Evolutionary conservation across 2,113 vertebrate genomes (phyloP).

Genomic region (Crocuta crocuta): DNA sequence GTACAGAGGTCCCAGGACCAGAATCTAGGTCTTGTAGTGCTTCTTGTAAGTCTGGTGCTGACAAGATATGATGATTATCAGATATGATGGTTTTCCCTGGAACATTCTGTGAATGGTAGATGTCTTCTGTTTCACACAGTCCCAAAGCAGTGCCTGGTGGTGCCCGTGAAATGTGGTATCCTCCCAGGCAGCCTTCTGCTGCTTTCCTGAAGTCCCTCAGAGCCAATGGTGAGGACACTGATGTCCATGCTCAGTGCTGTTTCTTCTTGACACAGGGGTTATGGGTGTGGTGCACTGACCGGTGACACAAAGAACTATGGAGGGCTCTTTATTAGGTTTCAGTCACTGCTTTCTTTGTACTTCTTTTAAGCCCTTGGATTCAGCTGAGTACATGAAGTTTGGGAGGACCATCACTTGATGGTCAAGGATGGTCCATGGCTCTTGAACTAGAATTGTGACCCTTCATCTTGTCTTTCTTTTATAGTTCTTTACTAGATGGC

Average conservation of each 20-base stretch:
- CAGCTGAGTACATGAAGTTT: not conserved
- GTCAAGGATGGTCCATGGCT: not conserved
- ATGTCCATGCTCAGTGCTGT: not conserved
- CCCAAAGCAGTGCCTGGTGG: no score
- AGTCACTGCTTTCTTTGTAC: not conserved
- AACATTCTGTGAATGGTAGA: not conserved
- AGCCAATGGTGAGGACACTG: not conserved
- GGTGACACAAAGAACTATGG: not conserved
- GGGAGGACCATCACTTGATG: not conserved
- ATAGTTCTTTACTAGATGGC: not conserved
- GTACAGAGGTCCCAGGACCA: not conserved
- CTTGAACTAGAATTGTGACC: not conserved
- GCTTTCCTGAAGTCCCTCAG: not conserved
- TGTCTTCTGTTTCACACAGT: not conserved
- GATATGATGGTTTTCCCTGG: not conserved
- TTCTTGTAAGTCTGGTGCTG: not conserved
- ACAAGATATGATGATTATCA: not conserved
- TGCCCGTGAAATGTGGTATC: rapidly evolving
- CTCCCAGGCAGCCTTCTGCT: not conserved
- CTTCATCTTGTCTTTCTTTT: no score
- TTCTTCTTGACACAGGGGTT: not conserved
- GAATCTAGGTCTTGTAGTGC: not conserved
- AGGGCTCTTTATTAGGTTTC: not conserved
- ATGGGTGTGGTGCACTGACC: rapidly evolving
- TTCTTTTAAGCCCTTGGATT: not conserved